Conservation (phyloP, 1,140 invertebrate species). For the Sitobion miscanthi region DNA sequence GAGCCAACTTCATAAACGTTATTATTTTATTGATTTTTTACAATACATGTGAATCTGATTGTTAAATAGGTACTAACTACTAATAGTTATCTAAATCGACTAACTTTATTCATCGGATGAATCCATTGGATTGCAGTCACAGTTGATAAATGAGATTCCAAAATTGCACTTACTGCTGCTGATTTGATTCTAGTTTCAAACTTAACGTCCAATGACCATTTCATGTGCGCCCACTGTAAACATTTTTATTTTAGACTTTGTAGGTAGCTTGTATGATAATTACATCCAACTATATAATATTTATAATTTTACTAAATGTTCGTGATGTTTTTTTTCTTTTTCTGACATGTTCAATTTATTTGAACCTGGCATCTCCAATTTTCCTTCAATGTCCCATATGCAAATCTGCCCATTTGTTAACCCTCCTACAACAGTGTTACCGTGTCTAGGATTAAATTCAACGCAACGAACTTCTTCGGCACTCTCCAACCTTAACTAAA, state of each 20-base stretch:
- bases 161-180: neutral
- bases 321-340: slow-evolving; percentile 7
- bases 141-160: slow-evolving; percentile 22
- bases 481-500: slow-evolving; percentile 42
- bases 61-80: neutral
- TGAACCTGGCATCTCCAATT: slow-evolving; percentile 19
- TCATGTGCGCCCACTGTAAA: slow-evolving; percentile 41
- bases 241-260: neutral
- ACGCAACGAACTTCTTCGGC: slow-evolving; percentile 35
- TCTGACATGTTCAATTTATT: neutral
- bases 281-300: neutral
- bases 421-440: slow-evolving; percentile 41
- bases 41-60: neutral
- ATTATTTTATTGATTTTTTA: too few species aligned
- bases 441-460: slow-evolving; percentile 44
- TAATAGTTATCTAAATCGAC: neutral
- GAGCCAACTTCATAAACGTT: too few species aligned
- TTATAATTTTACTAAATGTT: slow-evolving; percentile 12
- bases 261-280: neutral
- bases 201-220: slow-evolving; percentile 16
- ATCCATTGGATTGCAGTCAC: slow-evolving; percentile 48
- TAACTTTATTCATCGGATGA: slow-evolving; percentile 38
- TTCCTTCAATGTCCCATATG: slow-evolving; percentile 50
- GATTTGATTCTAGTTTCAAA: slow-evolving; percentile 42
- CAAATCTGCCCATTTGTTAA: slow-evolving; percentile 42